phyloP scores from a whole-genome alignment of 2,888 invertebrate species.

The Mythimna impura region DNA sequence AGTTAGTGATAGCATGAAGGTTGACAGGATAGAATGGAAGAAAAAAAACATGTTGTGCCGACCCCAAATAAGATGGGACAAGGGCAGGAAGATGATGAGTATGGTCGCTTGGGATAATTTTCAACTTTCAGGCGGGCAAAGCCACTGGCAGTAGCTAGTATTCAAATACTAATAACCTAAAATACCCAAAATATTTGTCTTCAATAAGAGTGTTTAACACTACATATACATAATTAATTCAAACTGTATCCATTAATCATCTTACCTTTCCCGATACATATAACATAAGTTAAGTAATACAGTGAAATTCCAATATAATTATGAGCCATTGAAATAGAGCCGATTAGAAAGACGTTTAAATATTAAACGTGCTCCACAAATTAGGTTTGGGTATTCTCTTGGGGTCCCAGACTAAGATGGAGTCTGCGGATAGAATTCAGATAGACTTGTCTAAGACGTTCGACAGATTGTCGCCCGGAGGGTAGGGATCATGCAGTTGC shows the following conservation, averaged over 20 bases:
- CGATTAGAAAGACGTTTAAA: constrained; percentile 70
- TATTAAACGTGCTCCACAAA: constrained; percentile 65
- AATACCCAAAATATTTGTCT: constrained; percentile 43
- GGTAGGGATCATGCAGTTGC: constrained; percentile 76
- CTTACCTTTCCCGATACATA: constrained; percentile 40
- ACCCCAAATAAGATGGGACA: too few species aligned
- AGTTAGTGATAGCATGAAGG: too few species aligned
- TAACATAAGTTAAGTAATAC: constrained; percentile 27
- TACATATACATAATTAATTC: constrained; percentile 53
- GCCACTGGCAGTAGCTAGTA: too few species aligned
- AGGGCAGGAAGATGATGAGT: too few species aligned
- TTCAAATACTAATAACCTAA: constrained; percentile 20
- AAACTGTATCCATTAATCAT: constrained; percentile 53
- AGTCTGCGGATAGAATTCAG: constrained; percentile 61
- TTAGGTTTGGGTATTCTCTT: constrained; percentile 66
- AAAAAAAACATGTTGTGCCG: too few species aligned
- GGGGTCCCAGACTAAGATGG: constrained; percentile 56
- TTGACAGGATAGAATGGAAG: too few species aligned
- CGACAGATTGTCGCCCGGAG: constrained; percentile 72
- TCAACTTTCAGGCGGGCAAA: too few species aligned
- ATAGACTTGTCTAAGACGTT: constrained; percentile 66
- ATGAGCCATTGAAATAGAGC: constrained; percentile 64
- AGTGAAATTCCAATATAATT: constrained; percentile 57
- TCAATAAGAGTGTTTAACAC: constrained; percentile 52
- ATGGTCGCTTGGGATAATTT: too few species aligned